Conservation (phyloP, 1,140 invertebrate genomes). For the Aphaenogaster floridana region DNA sequence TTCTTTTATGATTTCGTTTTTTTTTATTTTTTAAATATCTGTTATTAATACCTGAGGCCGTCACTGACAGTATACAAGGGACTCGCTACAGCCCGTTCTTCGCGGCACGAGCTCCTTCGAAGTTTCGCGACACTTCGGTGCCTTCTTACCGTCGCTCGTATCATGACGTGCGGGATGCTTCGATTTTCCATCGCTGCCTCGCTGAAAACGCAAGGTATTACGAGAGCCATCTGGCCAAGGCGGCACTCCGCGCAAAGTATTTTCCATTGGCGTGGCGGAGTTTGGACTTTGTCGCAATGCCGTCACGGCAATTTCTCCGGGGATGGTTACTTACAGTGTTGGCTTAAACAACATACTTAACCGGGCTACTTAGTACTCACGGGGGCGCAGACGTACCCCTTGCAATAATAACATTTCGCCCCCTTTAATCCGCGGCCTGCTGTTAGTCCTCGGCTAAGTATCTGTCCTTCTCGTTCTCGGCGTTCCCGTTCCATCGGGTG, state of each 20-base stretch:
- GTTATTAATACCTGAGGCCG: background rate
- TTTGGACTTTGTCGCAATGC: slow-evolving; percentile 73
- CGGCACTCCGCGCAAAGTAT: slow-evolving; percentile 77
- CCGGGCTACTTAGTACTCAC: slow-evolving; percentile 85
- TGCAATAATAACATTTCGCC: slow-evolving; percentile 87
- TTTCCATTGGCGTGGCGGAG: slow-evolving; percentile 69
- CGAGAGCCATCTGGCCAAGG: slow-evolving; percentile 77
- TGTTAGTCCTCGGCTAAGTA: slow-evolving; percentile 80
- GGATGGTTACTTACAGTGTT: slow-evolving; percentile 86
- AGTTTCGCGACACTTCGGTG: slow-evolving; percentile 59
- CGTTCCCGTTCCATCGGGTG: slow-evolving; percentile 32
- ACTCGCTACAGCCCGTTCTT: background rate
- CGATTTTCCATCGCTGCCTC: slow-evolving; percentile 68
- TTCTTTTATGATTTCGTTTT: background rate
- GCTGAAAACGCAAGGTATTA: slow-evolving; percentile 66
- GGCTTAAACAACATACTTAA: slow-evolving; percentile 87
- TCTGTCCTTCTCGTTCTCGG: slow-evolving; percentile 67
- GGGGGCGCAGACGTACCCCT: slow-evolving; percentile 83
- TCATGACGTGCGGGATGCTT: slow-evolving; percentile 65
- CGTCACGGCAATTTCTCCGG: slow-evolving; percentile 81
- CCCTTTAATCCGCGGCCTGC: slow-evolving; percentile 84
- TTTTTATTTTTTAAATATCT: background rate
- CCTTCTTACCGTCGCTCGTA: slow-evolving; percentile 41
- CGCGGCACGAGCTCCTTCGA: slow-evolving; percentile 21
- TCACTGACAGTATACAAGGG: background rate